Conservation (phyloP, 2,113 vertebrate species). For the Oxygymnocypris stewartii region DNA sequence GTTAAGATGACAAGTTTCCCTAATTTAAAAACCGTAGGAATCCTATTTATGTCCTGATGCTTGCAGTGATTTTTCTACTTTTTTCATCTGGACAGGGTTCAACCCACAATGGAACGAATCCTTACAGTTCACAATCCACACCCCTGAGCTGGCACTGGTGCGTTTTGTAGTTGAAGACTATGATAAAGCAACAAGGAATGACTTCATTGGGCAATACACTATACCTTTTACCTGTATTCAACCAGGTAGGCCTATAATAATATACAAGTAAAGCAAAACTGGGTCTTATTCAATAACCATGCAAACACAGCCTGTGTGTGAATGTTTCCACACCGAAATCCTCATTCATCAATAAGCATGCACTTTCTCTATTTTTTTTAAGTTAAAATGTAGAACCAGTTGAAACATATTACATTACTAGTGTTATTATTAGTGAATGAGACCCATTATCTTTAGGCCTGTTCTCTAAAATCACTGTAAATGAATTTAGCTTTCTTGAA, state of each 20-base stretch:
- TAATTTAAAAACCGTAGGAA: not conserved
- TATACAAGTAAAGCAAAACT: not conserved
- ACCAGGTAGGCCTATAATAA: slow-evolving; percentile 76
- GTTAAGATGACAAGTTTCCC: not conserved
- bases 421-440: not conserved
- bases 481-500: not conserved
- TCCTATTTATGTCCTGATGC: not conserved
- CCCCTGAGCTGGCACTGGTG: slow-evolving; percentile 87
- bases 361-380: not conserved
- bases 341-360: not conserved
- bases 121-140: slow-evolving; percentile 81
- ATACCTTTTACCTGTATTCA: slow-evolving; percentile 86
- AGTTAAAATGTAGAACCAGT: not conserved
- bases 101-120: slow-evolving; percentile 90
- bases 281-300: not conserved
- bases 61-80: not conserved
- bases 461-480: not conserved
- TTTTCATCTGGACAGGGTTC: slow-evolving; percentile 78
- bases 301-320: not conserved
- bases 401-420: not conserved
- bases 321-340: not conserved
- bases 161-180: slow-evolving; percentile 93
- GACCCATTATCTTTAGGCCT: not conserved
- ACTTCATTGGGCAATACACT: slow-evolving; percentile 94
- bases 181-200: slow-evolving; percentile 85